These are phyloP conservation scores for Mastigias papua DNA, from an alignment of 30 jellyfish, hydroid and myxozoan genomes.

Conservation along the genomic window DNA sequence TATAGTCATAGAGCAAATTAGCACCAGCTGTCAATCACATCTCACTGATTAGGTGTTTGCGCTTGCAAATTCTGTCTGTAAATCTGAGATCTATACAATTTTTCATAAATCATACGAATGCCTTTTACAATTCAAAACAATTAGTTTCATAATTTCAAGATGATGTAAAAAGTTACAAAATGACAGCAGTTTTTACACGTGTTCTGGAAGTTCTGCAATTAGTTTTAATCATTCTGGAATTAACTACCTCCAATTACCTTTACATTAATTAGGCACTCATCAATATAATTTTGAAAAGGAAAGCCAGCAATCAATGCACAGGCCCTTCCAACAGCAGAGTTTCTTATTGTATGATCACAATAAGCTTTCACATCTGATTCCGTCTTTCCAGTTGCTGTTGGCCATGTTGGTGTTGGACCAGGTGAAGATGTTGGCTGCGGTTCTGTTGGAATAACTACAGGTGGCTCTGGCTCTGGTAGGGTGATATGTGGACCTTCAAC, in stretches of 20 bases:
- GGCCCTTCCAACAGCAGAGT: constrained; percentile 38
- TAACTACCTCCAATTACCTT: background rate
- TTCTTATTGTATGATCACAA: constrained; percentile 12
- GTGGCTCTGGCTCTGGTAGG: background rate
- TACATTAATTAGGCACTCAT: background rate
- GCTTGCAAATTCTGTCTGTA: too few species aligned
- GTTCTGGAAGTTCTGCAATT: too few species aligned
- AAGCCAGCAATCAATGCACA: constrained; percentile 23
- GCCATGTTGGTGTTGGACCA: constrained; percentile 29
- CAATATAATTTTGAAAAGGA: background rate
- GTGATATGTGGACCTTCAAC: background rate
- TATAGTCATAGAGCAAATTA: too few species aligned
- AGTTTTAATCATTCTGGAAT: too few species aligned
- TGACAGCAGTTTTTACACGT: too few species aligned
- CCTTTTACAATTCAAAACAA: too few species aligned
- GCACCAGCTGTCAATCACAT: too few species aligned
- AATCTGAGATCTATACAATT: too few species aligned
- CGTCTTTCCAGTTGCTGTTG: constrained; percentile 38
- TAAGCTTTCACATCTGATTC: background rate
- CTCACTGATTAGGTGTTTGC: too few species aligned
- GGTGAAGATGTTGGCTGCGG: background rate
- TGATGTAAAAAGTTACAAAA: too few species aligned
- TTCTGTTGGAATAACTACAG: background rate
- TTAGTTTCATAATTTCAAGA: too few species aligned
- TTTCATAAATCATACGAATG: too few species aligned